Evolutionary conservation across 2,888 invertebrate genomes (phyloP), one percentile per base, ranked within the genome.

Genomic region (Halictus quadricinctus): DNA sequence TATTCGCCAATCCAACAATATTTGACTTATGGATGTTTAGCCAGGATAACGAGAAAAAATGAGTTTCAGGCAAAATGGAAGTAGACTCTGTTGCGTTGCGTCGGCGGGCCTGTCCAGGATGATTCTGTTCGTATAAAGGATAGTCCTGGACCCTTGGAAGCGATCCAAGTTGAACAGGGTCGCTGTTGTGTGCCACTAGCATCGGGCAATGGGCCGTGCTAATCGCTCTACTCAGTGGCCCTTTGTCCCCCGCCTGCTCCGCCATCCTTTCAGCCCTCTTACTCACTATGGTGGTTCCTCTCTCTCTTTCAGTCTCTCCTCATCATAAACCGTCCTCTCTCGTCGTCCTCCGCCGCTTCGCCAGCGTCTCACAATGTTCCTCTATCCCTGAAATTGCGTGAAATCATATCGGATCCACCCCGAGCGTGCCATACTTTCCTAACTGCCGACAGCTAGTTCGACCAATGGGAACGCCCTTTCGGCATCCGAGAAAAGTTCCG

Each of bases 201-300:
- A 90, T 91, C 90, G 91, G 87, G 93, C 93, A 94, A 94, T 94
- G 94, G 93, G 91, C 92, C 93, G 92, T 93, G 91, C 93, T 94
- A 94, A 94, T 94, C 94, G 94, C 90, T 92, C 93, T 87, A 91
- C 92, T 93, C 90, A 89, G 88, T 89, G 88, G 84, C 87, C 90
- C 88, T 91, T 92, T 92, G 91, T 91, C 87, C 89, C 87, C 74
- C 50, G 1, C 12, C 43, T 7, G 1, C n/a, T 13, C 43, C 70
- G 0, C 70, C 43, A 21, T 46, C 43, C 70, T 70, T 41, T 70
- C 43, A 91, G 91, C 90, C 87, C 89, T 86, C 87, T 69, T 58
- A 58, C 58, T 58, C 58, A 0, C 58, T 12, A 58, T n/a, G 58
- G 58, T n/a, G n/a, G 58, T 58, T n/a, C 12, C 58, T 58, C n/a